Conservation (phyloP, 2,888 invertebrate species). For the Amphipoea lucens region DNA sequence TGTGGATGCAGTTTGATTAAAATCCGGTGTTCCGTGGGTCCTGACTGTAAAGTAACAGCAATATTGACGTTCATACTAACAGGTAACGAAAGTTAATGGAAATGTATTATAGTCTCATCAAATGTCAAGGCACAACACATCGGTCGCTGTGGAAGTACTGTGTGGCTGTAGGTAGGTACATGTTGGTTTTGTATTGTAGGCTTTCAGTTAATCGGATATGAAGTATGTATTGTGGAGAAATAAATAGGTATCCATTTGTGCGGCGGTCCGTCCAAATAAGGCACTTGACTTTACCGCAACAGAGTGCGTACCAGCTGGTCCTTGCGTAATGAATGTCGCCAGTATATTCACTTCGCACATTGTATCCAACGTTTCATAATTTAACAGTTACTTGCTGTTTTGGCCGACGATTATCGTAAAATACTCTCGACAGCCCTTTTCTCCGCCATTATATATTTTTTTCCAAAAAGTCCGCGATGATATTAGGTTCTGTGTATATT, state of each 20-base stretch:
- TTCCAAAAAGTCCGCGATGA: slow-evolving; percentile 51
- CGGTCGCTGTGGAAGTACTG: slow-evolving; percentile 15
- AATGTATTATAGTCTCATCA: slow-evolving; percentile 12
- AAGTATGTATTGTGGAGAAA: slow-evolving; percentile 45
- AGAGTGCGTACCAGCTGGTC: slow-evolving; percentile 8
- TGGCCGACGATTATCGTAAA: slow-evolving; percentile 54
- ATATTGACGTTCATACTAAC: not conserved
- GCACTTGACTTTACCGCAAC: slow-evolving; percentile 38
- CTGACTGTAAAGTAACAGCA: not conserved
- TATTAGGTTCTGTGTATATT: slow-evolving; percentile 62
- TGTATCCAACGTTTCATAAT: slow-evolving; percentile 39
- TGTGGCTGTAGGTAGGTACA: no score
- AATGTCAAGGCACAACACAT: slow-evolving; percentile 41
- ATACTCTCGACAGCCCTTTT: slow-evolving; percentile 48
- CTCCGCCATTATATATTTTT: slow-evolving; percentile 50
- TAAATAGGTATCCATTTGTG: slow-evolving; percentile 36
- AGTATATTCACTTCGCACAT: slow-evolving; percentile 21
- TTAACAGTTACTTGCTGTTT: slow-evolving; percentile 47
- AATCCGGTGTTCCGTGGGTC: not conserved
- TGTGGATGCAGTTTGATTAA: slow-evolving; percentile 3
- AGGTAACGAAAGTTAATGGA: not conserved
- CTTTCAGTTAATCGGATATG: slow-evolving; percentile 37
- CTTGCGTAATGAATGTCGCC: slow-evolving; percentile 35
- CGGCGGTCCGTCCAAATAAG: slow-evolving; percentile 19
- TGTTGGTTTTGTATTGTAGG: not conserved